Conservation (phyloP, 2,797 vertebrate species). For the Poeciliopsis infans region DNA sequence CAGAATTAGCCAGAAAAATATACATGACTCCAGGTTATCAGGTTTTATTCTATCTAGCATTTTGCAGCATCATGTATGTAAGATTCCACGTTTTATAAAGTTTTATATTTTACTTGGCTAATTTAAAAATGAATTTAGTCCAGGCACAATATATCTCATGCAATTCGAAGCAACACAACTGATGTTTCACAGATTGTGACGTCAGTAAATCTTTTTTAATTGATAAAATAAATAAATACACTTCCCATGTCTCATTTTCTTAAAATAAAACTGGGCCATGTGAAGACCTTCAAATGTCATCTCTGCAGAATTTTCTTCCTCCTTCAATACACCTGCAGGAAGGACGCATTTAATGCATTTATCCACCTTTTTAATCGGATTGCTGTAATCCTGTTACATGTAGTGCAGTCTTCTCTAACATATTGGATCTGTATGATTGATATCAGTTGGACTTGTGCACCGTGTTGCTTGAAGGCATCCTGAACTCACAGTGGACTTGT, state of each 20-base stretch:
- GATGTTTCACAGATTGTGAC: not conserved
- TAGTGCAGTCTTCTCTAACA: slow-evolving; percentile 21
- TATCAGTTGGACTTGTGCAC: slow-evolving; percentile 40
- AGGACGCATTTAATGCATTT: slow-evolving; percentile 8
- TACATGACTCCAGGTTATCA: not conserved
- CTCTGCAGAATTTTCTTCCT: not conserved
- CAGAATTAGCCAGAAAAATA: not conserved
- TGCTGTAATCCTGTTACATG: slow-evolving; percentile 42
- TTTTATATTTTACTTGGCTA: not conserved
- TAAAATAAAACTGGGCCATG: not conserved
- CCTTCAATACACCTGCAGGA: not conserved
- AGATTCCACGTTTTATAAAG: not conserved
- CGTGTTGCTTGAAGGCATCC: slow-evolving; percentile 50
- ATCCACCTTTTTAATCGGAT: slow-evolving; percentile 51
- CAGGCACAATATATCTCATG: too few species aligned
- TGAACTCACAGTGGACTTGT: slow-evolving; percentile 39
- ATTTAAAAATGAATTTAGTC: not conserved
- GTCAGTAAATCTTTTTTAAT: not conserved
- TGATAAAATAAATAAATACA: not conserved
- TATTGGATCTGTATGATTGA: slow-evolving; percentile 36
- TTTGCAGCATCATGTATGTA: not conserved
- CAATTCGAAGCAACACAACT: not conserved
- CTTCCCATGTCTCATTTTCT: not conserved
- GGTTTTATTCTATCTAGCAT: not conserved
- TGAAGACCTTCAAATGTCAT: not conserved